Evolutionary conservation across 2,888 invertebrate species (phyloP).

Genomic region (Masnerella sp.): DNA sequence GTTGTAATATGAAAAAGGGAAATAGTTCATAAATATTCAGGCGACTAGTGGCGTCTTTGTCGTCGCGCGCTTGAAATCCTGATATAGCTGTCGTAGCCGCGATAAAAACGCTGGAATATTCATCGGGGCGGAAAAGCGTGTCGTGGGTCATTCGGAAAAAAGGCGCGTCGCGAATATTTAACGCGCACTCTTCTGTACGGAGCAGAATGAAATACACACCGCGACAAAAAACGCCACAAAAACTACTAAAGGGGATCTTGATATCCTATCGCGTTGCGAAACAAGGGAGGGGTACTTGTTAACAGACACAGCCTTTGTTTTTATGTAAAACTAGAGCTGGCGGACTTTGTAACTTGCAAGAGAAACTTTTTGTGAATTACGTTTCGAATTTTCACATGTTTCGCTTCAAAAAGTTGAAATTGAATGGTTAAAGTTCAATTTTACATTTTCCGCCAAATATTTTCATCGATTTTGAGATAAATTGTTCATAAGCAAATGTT

Average conservation of each 20-base stretch:
- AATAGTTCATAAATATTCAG: conserved; percentile 37
- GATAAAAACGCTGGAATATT: conserved; percentile 31
- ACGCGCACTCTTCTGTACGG: conserved; percentile 9
- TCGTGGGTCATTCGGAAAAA: conserved; percentile 10
- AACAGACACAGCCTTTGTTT: not conserved
- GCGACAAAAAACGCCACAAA: no score
- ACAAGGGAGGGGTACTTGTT: not conserved
- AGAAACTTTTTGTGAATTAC: not conserved
- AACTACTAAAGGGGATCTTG: conserved; percentile 5
- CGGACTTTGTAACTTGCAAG: not conserved
- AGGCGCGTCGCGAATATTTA: conserved; percentile 10
- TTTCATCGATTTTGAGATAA: no score
- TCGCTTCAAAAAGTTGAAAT: no score
- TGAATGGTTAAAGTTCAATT: no score
- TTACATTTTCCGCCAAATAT: no score
- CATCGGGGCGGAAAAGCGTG: conserved; percentile 23
- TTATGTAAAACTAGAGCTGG: not conserved
- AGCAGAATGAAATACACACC: conserved; percentile 15
- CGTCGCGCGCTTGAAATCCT: conserved; percentile 20
- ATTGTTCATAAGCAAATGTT: no score
- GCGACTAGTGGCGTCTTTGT: conserved; percentile 8
- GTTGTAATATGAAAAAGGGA: conserved; percentile 17
- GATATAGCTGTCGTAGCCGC: conserved; percentile 15
- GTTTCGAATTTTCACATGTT: no score
- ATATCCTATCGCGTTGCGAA: not conserved